Percentiles rank a stretch among this genome's conserved stretches.
Conservation (phyloP, 2,797 vertebrate species). For the Botia kubotai region DNA sequence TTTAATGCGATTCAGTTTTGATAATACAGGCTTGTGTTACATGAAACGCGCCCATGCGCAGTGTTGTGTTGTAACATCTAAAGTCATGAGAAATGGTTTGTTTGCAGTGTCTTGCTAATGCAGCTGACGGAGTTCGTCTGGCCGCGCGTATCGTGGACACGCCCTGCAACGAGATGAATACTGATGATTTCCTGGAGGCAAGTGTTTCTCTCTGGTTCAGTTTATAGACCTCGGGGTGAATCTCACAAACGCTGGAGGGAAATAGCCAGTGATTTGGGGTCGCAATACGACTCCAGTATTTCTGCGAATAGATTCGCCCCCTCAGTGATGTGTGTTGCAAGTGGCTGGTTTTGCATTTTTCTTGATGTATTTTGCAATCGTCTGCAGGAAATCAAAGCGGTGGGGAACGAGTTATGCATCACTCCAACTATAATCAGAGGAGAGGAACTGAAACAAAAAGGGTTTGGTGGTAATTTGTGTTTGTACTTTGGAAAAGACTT, state of each 20-base stretch:
- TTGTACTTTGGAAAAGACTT: conserved; percentile 2
- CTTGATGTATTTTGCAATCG: conserved; percentile 45
- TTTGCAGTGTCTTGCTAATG: conserved; percentile 86
- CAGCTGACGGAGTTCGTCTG: conserved; percentile 89
- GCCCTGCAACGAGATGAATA: conserved; percentile 97
- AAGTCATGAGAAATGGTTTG: conserved; percentile 37
- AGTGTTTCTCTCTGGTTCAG: conserved; percentile 51
- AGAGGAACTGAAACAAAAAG: conserved; percentile 89
- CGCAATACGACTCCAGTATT: not conserved
- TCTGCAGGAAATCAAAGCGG: conserved; percentile 90
- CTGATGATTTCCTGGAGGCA: conserved; percentile 90
- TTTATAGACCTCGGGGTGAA: not conserved
- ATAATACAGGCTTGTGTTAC: not conserved
- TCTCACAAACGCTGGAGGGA: not conserved
- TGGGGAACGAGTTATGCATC: conserved; percentile 89
- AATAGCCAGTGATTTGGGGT: not conserved
- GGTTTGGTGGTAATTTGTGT: conserved; percentile 90
- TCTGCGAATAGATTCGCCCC: not conserved
- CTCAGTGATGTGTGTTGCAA: not conserved
- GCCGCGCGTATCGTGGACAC: conserved; percentile 97
- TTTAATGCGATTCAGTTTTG: not conserved
- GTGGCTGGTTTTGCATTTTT: not conserved
- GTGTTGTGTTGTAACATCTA: not conserved
- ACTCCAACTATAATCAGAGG: conserved; percentile 90
- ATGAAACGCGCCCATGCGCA: not conserved